Evolutionary conservation across 1,140 invertebrate genomes (phyloP), one percentile per base, ranked within the genome.

Genomic region (Hirudo medicinalis): DNA sequence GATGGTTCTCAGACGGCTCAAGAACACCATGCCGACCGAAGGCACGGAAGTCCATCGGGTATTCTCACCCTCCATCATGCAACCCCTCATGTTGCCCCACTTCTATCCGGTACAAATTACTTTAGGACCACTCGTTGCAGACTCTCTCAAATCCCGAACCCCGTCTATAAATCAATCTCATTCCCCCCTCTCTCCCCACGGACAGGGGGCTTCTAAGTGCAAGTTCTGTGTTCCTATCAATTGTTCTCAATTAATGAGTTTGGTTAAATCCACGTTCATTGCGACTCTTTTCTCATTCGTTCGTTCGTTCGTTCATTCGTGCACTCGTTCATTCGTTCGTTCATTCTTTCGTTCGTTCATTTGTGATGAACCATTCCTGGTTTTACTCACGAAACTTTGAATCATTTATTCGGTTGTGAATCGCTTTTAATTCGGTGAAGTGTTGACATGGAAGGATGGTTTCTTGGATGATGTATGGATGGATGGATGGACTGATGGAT

Each of bases 291-390:
- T 22, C 19, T 63, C 57, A 11, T 63, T 63, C 57, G 29, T 63
- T 13, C 57, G 57, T 63, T 19, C 57, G 13, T 63, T 63, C 57
- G 17, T 63, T 63, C 57, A 15, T 63, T 63, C 57, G 19, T 63
- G 4, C 19, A 22, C 17, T 63, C 15, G 13, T 63, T 22, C 57
- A 32, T 63, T 63, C 57, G 17, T 63, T 63, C 29, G 57, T 63
- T 63, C 57, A 32, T 63, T 63, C 57, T 1, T 63, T 60, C 55
- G 15, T 60, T 60, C 27, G 15, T 60, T 60, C 55, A 15, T 6
- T 60, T 15, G 20, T 54, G 15, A n/a, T 6, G 32, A 36, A 3
- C 32, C 32, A 36, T 36, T 22, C 19, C 29, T 63, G 57, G 22
- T 63, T 63, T 25, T 63, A 25, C 17, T n/a, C 25, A 3, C 2